These are phyloP conservation scores for Tragelaphus imberbis DNA, from an alignment of 2,113 vertebrate genomes.

Conservation along the genomic window DNA sequence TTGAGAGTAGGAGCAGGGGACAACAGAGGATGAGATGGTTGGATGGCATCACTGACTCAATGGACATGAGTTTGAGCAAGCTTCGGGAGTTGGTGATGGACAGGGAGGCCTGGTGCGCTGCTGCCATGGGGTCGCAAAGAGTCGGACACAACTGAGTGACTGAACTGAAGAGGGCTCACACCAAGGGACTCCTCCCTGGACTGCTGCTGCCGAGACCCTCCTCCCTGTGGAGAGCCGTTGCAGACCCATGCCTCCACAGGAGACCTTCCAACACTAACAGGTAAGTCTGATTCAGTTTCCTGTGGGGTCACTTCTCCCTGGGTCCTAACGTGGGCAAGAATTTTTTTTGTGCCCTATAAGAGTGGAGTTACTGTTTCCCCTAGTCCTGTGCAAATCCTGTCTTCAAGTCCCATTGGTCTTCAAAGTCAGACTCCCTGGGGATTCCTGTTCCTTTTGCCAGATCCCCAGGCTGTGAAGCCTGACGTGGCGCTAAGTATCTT, in stretches of 20 bases:
- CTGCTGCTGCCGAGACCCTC: rapidly evolving
- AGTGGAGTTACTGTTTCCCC: background rate
- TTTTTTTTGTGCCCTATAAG: background rate
- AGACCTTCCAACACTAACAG: background rate
- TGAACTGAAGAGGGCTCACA: background rate
- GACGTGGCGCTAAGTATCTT: background rate
- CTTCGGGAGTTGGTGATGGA: background rate
- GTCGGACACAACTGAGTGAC: rapidly evolving
- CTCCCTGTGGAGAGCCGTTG: background rate
- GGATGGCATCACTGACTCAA: background rate
- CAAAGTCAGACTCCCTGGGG: background rate
- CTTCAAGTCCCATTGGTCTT: background rate
- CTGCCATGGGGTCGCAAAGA: background rate
- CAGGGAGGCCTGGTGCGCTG: background rate
- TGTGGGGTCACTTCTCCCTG: background rate
- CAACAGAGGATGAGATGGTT: background rate
- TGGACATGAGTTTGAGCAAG: background rate
- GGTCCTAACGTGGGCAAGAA: background rate
- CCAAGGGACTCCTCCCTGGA: background rate
- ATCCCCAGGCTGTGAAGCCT: background rate
- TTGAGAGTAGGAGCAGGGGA: background rate
- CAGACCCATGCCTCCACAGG: background rate
- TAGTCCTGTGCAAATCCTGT: background rate
- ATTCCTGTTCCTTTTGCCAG: background rate
- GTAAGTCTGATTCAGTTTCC: background rate